These are phyloP conservation scores for Nerophis lumbriciformis DNA, from an alignment of 2,113 vertebrate genomes.

Conservation along the genomic window DNA sequence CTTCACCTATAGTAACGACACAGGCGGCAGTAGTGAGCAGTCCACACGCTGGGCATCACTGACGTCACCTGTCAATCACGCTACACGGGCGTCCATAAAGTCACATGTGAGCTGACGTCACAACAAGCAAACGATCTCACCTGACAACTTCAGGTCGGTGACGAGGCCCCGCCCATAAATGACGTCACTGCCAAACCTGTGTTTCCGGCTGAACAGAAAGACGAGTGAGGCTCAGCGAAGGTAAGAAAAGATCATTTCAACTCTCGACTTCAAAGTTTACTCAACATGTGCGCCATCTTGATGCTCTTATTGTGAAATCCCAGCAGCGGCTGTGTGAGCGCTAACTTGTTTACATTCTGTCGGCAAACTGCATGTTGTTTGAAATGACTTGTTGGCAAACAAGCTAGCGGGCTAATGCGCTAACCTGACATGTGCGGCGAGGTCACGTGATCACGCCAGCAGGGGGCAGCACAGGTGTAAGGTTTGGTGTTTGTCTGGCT, in stretches of 20 bases:
- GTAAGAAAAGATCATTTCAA: constrained; percentile 15
- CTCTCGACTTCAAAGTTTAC: neutral
- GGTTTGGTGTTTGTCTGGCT: too few species aligned
- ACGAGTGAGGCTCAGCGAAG: neutral
- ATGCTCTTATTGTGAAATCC: too few species aligned
- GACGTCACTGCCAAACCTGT: constrained; percentile 25
- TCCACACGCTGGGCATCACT: too few species aligned
- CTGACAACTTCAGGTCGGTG: constrained; percentile 10
- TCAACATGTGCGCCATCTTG: too few species aligned
- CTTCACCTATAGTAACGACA: too few species aligned
- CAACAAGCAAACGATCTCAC: constrained; percentile 18
- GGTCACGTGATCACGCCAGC: neutral
- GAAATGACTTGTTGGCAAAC: too few species aligned
- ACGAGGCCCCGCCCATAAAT: constrained; percentile 17
- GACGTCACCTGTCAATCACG: too few species aligned
- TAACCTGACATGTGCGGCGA: neutral
- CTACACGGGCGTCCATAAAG: too few species aligned
- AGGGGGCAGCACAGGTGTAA: neutral
- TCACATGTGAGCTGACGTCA: neutral
- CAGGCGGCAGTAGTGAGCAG: too few species aligned
- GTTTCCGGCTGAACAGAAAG: constrained; percentile 28
- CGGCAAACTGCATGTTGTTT: too few species aligned
- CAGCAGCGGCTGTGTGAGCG: too few species aligned
- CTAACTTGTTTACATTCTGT: too few species aligned
- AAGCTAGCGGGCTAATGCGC: neutral